Base-by-base conservation (phyloP, 2,797 vertebrate genomes). In the Neosilurus mollespiculum region DNA sequence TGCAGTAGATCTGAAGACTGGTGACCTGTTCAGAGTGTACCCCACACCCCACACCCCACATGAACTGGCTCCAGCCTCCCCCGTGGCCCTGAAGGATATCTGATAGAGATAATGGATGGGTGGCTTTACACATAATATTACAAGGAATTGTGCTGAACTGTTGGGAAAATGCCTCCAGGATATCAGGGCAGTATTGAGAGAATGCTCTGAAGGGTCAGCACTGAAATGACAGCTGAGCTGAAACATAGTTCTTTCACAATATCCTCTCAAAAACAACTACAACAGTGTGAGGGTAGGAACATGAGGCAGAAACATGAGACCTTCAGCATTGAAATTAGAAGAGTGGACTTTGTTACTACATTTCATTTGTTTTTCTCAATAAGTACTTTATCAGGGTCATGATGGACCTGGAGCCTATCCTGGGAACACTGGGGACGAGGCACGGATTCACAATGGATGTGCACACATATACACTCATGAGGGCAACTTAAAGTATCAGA, bases 181-280 rank as follows among this genome's bases (percentile, higher is more conserved):
- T 84, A 80, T 78, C 75, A 85, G 80, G 64, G 61, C 65, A 56
- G 78, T 54, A 56, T 26, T 76, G 58, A 67, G 56, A 77, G 62
- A 86, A 70, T 80, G 56, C 53, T 43, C 37, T 49, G 20, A 76
- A 78, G 77, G 80, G 34, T 84, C 58, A 78, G 51, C 5, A 70
- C 76, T 49, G 81, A 83, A 84, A 87, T 84, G 80, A 67, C 54
- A 72, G 79, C 80, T 59, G 59, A 78, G n/a, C 67, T 76, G 24
- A 86, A 66, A 81, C 53, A 56, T 26, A 53, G 51, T 51, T 88
- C 81, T 83, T 16, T 20, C 64, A 24, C 16, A 64, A 71, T 54
- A 75, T 85, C 54, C 37, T 80, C 30, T 49, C 0, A 24, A 43
- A 70, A 70, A 18, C 70, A 76, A 20, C 43, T 53, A 16, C 30